Conservation (phyloP, 2,888 invertebrate genomes). For the Luperina testacea region DNA sequence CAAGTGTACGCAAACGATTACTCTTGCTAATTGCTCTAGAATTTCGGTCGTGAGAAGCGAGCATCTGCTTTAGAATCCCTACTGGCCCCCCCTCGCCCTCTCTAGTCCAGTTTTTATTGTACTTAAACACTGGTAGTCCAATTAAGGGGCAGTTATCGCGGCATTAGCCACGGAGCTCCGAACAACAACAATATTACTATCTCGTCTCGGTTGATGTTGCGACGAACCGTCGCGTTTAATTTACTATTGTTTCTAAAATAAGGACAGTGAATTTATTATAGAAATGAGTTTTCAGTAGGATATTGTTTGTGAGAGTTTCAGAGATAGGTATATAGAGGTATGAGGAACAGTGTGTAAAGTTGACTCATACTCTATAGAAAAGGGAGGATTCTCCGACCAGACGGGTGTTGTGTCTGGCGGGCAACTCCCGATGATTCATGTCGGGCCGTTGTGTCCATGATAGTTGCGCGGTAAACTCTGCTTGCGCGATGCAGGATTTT, state of each 20-base stretch:
- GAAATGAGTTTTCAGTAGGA: conserved; percentile 17
- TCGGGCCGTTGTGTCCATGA: too few relatives aligned
- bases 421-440: too few relatives aligned
- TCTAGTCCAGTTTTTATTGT: conserved; percentile 67
- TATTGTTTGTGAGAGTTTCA: conserved; percentile 27
- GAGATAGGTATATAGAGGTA: neutral
- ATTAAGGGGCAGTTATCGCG: conserved; percentile 66
- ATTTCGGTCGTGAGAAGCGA: conserved; percentile 70
- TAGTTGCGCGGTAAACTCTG: too few relatives aligned
- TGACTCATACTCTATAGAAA: too few relatives aligned
- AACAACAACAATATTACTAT: conserved; percentile 61
- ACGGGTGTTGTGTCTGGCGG: too few relatives aligned
- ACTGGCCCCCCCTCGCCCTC: conserved; percentile 4
- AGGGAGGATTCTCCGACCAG: too few relatives aligned
- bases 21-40: conserved; percentile 75
- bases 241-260: conserved; percentile 56
- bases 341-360: too few relatives aligned
- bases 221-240: conserved; percentile 44
- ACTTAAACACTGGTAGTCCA: conserved; percentile 65
- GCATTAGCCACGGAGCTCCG: conserved; percentile 48
- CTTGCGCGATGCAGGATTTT: too few relatives aligned
- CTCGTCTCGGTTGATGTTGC: conserved; percentile 50
- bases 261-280: conserved; percentile 46
- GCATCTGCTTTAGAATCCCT: conserved; percentile 47
- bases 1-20: conserved; percentile 67